A percentile compares a stretch with the other conserved stretches of the same genome.
phyloP scores from a whole-genome alignment of 2,888 invertebrate species.

The Nineta flava region DNA sequence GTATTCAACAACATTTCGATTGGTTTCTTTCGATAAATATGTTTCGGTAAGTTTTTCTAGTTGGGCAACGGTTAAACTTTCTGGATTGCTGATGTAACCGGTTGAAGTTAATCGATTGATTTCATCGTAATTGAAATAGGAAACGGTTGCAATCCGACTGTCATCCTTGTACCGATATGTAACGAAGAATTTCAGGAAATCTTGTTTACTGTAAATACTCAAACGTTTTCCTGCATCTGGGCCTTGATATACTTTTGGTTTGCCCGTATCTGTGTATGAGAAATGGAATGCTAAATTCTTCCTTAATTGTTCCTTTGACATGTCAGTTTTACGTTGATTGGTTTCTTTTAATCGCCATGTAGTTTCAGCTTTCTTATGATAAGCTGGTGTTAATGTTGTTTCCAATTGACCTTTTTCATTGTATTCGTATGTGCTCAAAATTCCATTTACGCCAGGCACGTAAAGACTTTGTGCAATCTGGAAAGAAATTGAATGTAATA shows the following conservation, averaged over 20 bases:
- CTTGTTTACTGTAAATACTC: background rate
- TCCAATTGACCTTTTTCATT: constrained; percentile 8
- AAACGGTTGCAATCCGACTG: background rate
- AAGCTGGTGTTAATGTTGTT: constrained; percentile 13
- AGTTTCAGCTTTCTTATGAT: constrained; percentile 11
- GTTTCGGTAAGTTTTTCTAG: background rate
- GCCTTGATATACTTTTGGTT: background rate
- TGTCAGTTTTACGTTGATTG: too few relatives aligned
- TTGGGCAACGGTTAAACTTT: background rate
- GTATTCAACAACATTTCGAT: background rate
- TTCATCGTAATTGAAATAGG: background rate
- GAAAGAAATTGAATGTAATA: too few relatives aligned
- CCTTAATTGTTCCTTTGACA: too few relatives aligned
- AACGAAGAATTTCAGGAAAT: background rate
- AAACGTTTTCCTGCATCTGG: background rate
- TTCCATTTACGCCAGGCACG: background rate
- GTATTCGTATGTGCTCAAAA: constrained; percentile 8
- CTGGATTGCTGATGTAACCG: background rate
- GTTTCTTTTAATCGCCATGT: too few relatives aligned
- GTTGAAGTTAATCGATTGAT: background rate
- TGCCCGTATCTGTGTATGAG: background rate
- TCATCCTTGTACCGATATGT: background rate
- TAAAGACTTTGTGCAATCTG: background rate
- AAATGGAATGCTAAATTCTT: background rate
- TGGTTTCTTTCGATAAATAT: background rate